Percentiles rank a stretch among this genome's conserved stretches.
Conservation (phyloP, 2,113 vertebrate species). For the Campylomormyrus numenius region DNA sequence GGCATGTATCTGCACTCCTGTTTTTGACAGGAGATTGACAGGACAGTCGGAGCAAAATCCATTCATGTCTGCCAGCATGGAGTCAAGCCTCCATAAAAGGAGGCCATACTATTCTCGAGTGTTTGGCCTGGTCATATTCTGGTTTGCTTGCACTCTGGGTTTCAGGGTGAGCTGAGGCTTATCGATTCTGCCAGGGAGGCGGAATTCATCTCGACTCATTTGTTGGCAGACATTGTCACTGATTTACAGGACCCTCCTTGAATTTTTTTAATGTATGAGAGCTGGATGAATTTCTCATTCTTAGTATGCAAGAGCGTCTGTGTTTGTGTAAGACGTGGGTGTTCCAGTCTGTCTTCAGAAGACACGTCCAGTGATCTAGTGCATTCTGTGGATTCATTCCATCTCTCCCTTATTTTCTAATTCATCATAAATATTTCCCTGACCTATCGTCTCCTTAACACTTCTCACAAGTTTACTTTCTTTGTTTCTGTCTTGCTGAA, state of each 20-base stretch:
- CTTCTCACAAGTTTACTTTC: neutral
- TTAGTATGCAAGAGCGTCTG: neutral
- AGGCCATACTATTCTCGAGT: neutral
- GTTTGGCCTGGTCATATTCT: neutral
- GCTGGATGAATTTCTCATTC: neutral
- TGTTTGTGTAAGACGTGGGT: neutral
- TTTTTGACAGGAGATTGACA: neutral
- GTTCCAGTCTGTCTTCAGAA: neutral
- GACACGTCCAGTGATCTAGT: neutral
- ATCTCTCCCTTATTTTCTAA: neutral
- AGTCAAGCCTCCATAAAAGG: neutral
- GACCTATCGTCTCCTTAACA: neutral
- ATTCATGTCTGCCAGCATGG: neutral
- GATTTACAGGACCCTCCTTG: neutral
- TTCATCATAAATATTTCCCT: neutral
- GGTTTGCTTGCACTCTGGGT: neutral
- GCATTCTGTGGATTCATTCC: neutral
- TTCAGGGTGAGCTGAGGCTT: neutral
- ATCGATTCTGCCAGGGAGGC: neutral
- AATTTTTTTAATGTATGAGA: neutral
- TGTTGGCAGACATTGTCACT: neutral
- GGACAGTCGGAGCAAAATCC: neutral
- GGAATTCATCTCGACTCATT: neutral
- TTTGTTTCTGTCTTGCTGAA: neutral
- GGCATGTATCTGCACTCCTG: neutral